Evolutionary conservation across 2,888 invertebrate genomes (phyloP).

Genomic region (Oscheius sp.): DNA sequence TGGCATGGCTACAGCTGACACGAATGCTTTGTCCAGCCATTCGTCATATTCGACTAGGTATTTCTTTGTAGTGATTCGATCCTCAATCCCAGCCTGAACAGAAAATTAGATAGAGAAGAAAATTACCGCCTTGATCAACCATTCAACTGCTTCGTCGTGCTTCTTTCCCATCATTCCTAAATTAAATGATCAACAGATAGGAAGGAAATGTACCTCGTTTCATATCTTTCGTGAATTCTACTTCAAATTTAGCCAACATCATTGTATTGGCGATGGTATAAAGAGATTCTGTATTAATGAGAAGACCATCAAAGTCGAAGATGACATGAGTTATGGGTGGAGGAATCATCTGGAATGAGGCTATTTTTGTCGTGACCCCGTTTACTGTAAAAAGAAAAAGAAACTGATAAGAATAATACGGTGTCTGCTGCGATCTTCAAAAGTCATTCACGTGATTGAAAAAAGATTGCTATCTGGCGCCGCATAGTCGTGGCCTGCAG

Average conservation of each 20-base stretch:
- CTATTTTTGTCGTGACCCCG: too few species aligned
- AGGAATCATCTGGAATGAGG: background rate
- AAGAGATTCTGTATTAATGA: constrained; percentile 72
- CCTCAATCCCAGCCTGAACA: constrained; percentile 27
- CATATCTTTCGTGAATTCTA: constrained; percentile 81
- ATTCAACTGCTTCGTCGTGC: constrained; percentile 51
- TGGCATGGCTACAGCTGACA: constrained; percentile 76
- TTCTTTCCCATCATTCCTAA: constrained; percentile 59
- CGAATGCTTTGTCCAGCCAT: constrained; percentile 77
- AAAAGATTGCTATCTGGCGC: too few species aligned
- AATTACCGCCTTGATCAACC: constrained; percentile 45
- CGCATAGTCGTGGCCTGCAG: too few species aligned
- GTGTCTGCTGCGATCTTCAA: too few species aligned
- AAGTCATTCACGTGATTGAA: too few species aligned
- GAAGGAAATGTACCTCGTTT: constrained; percentile 75
- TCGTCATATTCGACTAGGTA: constrained; percentile 73
- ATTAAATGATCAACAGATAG: too few species aligned
- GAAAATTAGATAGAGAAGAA: background rate
- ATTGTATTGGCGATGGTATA: constrained; percentile 63
- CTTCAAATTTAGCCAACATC: constrained; percentile 75
- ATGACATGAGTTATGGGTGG: constrained; percentile 80
- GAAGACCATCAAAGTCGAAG: constrained; percentile 80
- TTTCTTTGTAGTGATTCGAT: constrained; percentile 38
- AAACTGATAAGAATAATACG: too few species aligned
- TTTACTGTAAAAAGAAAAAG: too few species aligned